A percentile compares a stretch with the other conserved stretches of the same genome.
These are phyloP conservation scores for Mus minutoides DNA, from an alignment of 2,797 vertebrate species.

Conservation along the genomic window DNA sequence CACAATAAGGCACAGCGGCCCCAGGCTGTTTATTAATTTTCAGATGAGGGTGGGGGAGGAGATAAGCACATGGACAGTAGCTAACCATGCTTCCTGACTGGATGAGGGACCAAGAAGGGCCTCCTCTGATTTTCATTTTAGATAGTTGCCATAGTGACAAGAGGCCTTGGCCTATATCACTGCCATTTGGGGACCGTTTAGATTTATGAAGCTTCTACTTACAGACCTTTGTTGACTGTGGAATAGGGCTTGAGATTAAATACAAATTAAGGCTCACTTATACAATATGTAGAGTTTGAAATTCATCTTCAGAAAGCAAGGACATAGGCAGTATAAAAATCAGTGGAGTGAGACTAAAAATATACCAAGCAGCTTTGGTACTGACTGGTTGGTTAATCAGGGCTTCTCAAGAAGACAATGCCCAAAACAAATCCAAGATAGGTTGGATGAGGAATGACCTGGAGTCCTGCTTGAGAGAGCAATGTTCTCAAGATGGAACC, in stretches of 20 bases:
- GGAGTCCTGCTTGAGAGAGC: not conserved
- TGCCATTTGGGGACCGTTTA: not conserved
- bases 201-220: not conserved
- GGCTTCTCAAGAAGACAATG: not conserved
- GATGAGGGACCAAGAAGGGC: not conserved
- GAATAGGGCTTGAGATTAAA: slow-evolving; percentile 32
- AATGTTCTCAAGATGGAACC: not conserved
- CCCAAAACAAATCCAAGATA: not conserved
- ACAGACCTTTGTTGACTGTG: not conserved
- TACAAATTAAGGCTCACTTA: not conserved
- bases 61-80: not conserved
- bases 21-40: not conserved
- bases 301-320: not conserved
- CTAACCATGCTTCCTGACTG: not conserved
- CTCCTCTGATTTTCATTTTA: slow-evolving; percentile 47
- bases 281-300: not conserved
- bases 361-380: not conserved
- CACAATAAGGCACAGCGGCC: not conserved
- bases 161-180: not conserved
- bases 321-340: not conserved
- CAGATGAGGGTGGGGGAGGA: not conserved
- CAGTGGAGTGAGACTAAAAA: not conserved
- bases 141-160: slow-evolving; percentile 34
- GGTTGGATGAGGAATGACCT: not conserved
- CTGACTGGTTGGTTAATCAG: not conserved